phyloP scores from a whole-genome alignment of 2,888 invertebrate genomes.

The Sphinx pinastri region DNA sequence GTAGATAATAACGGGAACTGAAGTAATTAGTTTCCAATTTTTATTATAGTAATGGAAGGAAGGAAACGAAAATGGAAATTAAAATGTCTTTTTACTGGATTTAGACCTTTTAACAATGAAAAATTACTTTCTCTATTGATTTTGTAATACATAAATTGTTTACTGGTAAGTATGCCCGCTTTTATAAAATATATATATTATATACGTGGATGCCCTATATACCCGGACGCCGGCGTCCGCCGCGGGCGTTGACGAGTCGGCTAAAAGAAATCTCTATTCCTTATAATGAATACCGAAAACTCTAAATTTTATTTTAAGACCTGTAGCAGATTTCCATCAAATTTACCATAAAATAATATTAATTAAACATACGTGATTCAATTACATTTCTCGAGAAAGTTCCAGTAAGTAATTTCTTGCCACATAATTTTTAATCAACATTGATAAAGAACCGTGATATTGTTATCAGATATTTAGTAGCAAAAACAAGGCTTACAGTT shows the following conservation, averaged over 20 bases:
- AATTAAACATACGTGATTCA: neutral
- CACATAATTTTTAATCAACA: conserved; percentile 36
- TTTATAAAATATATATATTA: no score
- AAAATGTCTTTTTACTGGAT: no score
- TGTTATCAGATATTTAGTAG: conserved; percentile 43
- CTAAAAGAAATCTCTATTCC: neutral
- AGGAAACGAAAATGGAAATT: no score
- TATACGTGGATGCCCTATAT: no score
- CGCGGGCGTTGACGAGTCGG: no score
- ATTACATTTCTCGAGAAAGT: neutral
- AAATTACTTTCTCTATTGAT: no score
- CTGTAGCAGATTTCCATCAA: neutral
- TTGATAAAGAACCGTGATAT: conserved; percentile 45
- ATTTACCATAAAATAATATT: neutral
- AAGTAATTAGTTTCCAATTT: neutral
- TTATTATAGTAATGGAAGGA: neutral
- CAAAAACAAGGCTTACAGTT: conserved; percentile 13
- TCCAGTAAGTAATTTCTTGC: neutral
- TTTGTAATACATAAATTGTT: no score
- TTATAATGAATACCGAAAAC: neutral
- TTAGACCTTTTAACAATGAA: no score
- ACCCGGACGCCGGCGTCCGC: no score
- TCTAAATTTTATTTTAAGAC: no score
- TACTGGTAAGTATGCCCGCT: no score
- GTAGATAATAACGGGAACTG: conserved; percentile 9